Evolutionary conservation across 2,797 vertebrate species (phyloP), one percentile per base, ranked within the genome.

Genomic region (Oophaga sylvatica): DNA sequence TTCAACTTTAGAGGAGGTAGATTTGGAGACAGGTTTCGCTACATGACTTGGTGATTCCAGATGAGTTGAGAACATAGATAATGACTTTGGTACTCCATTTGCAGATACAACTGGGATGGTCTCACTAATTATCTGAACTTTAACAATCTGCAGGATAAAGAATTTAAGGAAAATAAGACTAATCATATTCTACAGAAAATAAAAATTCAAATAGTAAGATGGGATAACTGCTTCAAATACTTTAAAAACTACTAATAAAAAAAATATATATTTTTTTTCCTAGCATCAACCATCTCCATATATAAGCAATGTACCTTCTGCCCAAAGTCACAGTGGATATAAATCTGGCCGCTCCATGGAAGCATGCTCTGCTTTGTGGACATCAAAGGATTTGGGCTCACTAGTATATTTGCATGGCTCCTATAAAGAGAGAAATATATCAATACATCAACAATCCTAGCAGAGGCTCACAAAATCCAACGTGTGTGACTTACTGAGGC

Each of bases 291-390:
- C 10, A 26, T 65, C 11, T 73, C 71, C 9, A 12, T 41, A 71
- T 71, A 77, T 26, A 53, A 77, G 19, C 6, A 57, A 70, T 62
- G 15, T 95, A 99, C 98, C 96, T 98, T 98, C 91, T 97, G 96
- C 84, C 94, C 95, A 60, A 93, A 90, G 82, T 97, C 96, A 94
- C 96, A 97, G 90, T 95, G 95, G 60, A 99, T 90, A 87, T 97
- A 99, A 83, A 99, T 94, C 80, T 97, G 94, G 26, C 98, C 98
- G 87, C 93, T 97, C 98, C 98, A 99, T 10, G 98, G 98, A 89
- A 98, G 92, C 92, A 96, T 80, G 13, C 94, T 91, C 45, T 94
- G 90, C 78, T 96, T 99, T 90, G 92, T 94, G 57, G 96, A 95
- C 83, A 99, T 90, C 3, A 97, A 97, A 0, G 96, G 96, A 92